Base-by-base conservation (phyloP, 1,140 invertebrate species). In the Reticulitermes speratus region DNA sequence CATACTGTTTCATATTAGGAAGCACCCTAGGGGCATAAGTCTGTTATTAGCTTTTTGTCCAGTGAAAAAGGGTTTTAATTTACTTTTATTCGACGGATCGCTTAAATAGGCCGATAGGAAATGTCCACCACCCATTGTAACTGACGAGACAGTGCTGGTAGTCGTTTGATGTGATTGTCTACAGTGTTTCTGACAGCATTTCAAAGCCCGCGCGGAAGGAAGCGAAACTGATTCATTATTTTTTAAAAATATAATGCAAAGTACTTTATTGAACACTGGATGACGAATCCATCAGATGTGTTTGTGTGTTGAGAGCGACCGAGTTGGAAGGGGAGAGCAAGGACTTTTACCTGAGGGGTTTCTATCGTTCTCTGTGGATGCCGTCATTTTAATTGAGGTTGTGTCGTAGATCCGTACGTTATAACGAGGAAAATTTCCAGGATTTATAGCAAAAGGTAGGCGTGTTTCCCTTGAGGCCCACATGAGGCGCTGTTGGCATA, bases 301-400 rank as follows among this genome's bases (percentile, higher is more conserved):
- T 84, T 30, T 84, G 83, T 84, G 48, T 84, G 48, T 75, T 75
- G 25, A 23, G 65, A 75, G 65, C 65, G 65, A 14, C n/a, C n/a
- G 25, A 75, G 65, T 25, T n/a, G 65, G n/a, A 75, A 75, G 65
- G 65, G 65, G 65, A 75, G 65, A 21, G 48, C 48, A 84, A 84
- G 38, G 83, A 84, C 48, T 84, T 84, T 52, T 45, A 44, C 83
- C 48, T 44, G 83, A 84, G 83, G 83, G 83, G n/a, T 44, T 84
- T 75, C 65, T 75, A 75, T 75, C 65, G 32, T 84, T 84, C 44
- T 45, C 25, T 84, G 83, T 84, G 83, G 23, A 84, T 84, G 44
- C 44, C 48, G 83, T 84, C 83, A 84, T 44, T 44, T 84, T 84
- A 84, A 84, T 84, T 84, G 83, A 84, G 83, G 83, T 84, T 84